Conservation (phyloP, 2,797 vertebrate species). For the Parotocinclus haroldoi region DNA sequence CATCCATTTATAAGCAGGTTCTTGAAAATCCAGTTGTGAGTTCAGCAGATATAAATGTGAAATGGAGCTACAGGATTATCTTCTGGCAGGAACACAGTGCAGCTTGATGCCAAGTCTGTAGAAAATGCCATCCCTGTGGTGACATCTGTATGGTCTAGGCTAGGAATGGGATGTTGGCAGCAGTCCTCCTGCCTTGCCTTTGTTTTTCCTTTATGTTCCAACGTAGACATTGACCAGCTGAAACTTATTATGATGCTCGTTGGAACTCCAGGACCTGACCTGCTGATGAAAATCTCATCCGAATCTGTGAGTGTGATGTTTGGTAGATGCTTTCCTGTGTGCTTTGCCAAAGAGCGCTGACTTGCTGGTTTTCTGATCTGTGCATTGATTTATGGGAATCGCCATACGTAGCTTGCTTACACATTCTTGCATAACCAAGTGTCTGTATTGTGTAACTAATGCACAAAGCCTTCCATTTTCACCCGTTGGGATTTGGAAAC, state of each 20-base stretch:
- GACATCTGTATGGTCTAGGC: constrained; percentile 14
- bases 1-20: no score
- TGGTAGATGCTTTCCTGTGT: constrained; percentile 43
- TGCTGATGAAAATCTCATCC: constrained; percentile 99
- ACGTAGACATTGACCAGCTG: constrained; percentile 99
- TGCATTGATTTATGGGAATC: constrained; percentile 30
- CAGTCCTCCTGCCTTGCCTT: constrained; percentile 29
- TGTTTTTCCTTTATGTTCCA: constrained; percentile 93
- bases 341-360: constrained; percentile 35
- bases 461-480: constrained; percentile 13
- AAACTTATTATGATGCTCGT: constrained; percentile 99
- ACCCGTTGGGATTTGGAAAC: no score
- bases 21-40: no score
- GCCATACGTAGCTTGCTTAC: constrained; percentile 55
- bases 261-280: constrained; percentile 95
- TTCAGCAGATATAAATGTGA: neutral
- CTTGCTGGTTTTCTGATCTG: constrained; percentile 45
- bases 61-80: constrained; percentile 1
- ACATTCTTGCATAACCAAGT: constrained; percentile 29
- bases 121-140: constrained; percentile 15
- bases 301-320: constrained; percentile 91
- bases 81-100: neutral
- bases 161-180: constrained; percentile 1
- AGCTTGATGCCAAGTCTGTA: constrained; percentile 1
- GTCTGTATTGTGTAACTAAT: neutral